A percentile compares a stretch with the other conserved stretches of the same genome.
Evolutionary conservation across 1,140 invertebrate species (phyloP).

Genomic region (Hesperophylax magnus): DNA sequence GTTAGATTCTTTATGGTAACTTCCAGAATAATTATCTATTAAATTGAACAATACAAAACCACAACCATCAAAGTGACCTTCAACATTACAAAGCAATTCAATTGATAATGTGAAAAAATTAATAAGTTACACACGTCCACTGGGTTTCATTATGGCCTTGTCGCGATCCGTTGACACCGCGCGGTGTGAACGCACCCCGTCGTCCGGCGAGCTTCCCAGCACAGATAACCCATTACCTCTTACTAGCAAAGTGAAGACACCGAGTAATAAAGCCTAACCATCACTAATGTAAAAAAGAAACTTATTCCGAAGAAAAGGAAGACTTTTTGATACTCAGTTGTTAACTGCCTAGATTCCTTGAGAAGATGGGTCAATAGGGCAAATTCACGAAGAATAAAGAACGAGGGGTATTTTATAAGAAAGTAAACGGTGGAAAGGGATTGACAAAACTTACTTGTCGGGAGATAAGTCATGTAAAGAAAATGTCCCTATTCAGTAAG

Average conservation of each 20-base stretch:
- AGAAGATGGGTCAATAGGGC: conserved; percentile 18
- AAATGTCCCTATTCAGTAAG: no score
- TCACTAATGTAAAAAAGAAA: background rate
- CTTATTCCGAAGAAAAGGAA: background rate
- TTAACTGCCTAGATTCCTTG: background rate
- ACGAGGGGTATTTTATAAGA: background rate
- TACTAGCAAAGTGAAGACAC: background rate
- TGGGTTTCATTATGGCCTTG: conserved; percentile 15
- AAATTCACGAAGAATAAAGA: conserved; percentile 3
- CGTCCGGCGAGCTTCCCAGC: background rate
- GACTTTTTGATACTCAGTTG: background rate
- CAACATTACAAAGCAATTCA: no score
- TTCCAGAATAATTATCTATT: no score
- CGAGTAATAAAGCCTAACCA: background rate
- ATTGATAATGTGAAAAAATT: no score
- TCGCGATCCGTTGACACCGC: conserved; percentile 38
- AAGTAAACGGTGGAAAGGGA: conserved; percentile 7
- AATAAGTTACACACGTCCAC: background rate
- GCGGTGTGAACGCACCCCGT: conserved; percentile 31
- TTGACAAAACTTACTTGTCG: background rate
- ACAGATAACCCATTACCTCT: background rate
- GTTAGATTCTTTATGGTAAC: no score
- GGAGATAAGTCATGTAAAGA: background rate
- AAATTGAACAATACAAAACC: no score
- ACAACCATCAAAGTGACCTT: no score